Evolutionary conservation across 2,113 vertebrate species (phyloP), one percentile per base, ranked within the genome.

Genomic region (Todiramphus saurophagus): DNA sequence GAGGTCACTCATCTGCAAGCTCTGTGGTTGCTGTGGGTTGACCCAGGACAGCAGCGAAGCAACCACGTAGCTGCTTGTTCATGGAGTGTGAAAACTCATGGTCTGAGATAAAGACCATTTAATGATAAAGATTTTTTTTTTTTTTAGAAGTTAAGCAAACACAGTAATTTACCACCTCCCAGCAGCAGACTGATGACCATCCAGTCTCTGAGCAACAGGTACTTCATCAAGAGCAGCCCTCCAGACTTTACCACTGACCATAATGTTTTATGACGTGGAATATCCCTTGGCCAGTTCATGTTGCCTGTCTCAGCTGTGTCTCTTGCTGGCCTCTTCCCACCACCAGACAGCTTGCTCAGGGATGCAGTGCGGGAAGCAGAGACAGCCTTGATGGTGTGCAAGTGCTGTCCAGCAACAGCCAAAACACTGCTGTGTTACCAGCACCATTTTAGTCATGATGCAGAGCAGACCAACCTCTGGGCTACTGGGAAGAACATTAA

Each of bases 31-130:
- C 33, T 85, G 41, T 67, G 50, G 12, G 7, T 17, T 67, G 33
- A 55, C 9, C 5, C 27, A 58, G 16, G 11, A 19, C 17, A 46
- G 55, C 25, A 62, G 37, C 31, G 17, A 18, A 75, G 58, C n/a
- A 69, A 17, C 18, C 60, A 46, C 0, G 2, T 3, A 44, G 15
- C 17, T 3, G 4, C 18, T 63, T 51, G 23, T 5, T 75, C 37
- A 23, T 2, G 9, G 13, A 9, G 30, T 2, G 10, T 46, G 17
- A 43, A 87, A 66, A 59, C 8, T 24, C 13, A 27, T 3, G 13
- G 33, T 11, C 11, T 1, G 4, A 39, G 35, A 35, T 8, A 51
- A 73, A n/a, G 35, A 16, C 5, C 7, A 35, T 23, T 51, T 58
- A 20, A n/a, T 35, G 68, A 48, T 6, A 74, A 73, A 48, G 5